A percentile compares a stretch with the other conserved stretches of the same genome.
Evolutionary conservation across 35 echinoderm and acorn worm species (phyloP).

Genomic region (Apostichopus japonicus): DNA sequence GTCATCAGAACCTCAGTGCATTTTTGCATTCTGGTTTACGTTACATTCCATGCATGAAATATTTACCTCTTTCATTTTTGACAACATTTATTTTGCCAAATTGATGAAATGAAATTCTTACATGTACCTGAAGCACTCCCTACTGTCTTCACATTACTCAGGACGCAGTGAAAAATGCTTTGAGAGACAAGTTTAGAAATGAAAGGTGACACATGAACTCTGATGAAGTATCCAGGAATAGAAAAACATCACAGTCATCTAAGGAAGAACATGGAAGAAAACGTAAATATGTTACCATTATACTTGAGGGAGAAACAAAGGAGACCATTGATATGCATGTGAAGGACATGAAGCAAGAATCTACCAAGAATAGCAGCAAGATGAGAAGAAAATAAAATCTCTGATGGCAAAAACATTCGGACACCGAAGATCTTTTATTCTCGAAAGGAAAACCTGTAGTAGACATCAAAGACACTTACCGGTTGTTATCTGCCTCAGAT

Average conservation of each 20-base stretch:
- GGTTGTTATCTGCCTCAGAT: background rate
- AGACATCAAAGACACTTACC: background rate
- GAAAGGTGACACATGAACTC: background rate
- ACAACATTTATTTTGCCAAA: no score
- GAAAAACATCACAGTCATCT: background rate
- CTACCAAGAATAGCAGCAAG: background rate
- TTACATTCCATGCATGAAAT: no score
- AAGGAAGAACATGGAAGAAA: background rate
- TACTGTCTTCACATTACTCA: no score
- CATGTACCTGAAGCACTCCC: no score
- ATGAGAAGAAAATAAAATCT: background rate
- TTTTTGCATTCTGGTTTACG: no score
- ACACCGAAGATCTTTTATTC: background rate
- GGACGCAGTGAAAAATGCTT: background rate
- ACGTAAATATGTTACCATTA: background rate
- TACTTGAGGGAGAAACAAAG: background rate
- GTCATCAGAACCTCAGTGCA: no score
- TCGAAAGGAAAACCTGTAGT: background rate
- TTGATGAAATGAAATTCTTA: no score
- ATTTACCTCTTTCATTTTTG: no score
- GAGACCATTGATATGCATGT: background rate
- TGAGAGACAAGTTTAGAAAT: conserved; percentile 7
- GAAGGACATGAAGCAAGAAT: background rate
- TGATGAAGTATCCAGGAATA: background rate
- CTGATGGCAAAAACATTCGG: background rate